phyloP scores from a whole-genome alignment of 2,113 vertebrate species.

The Nannospalax galili region DNA sequence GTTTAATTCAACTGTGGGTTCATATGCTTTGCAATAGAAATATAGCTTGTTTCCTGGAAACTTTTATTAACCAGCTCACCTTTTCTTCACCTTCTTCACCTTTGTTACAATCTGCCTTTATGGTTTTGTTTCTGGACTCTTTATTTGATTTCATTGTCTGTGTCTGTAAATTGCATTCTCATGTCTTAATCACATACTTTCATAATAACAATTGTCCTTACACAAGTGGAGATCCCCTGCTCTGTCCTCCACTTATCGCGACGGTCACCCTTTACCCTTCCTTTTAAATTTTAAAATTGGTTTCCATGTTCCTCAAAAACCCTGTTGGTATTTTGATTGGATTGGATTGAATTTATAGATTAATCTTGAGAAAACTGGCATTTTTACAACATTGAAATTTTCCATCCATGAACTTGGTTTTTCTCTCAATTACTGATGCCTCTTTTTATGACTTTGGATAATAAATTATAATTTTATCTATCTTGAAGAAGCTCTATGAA shows the following conservation, averaged over 20 bases:
- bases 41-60: neutral
- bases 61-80: neutral
- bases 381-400: constrained; percentile 65
- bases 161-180: neutral
- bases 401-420: constrained; percentile 61
- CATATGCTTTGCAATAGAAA: neutral
- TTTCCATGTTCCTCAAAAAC: constrained; percentile 43
- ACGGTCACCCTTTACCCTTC: neutral
- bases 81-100: neutral
- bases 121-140: neutral
- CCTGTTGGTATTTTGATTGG: constrained; percentile 57
- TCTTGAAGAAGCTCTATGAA: neutral
- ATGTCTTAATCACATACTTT: neutral
- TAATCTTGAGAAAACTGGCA: constrained; percentile 68
- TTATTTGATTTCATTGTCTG: neutral
- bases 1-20: neutral
- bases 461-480: constrained; percentile 8
- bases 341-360: constrained; percentile 63
- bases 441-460: constrained; percentile 51
- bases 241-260: constrained; percentile 32
- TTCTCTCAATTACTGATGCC: constrained; percentile 57
- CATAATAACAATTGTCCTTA: constrained; percentile 14
- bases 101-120: neutral
- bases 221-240: neutral
- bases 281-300: constrained; percentile 59